Evolutionary conservation across 2,113 vertebrate species (phyloP).

Genomic region (Rhynchomys soricoides): DNA sequence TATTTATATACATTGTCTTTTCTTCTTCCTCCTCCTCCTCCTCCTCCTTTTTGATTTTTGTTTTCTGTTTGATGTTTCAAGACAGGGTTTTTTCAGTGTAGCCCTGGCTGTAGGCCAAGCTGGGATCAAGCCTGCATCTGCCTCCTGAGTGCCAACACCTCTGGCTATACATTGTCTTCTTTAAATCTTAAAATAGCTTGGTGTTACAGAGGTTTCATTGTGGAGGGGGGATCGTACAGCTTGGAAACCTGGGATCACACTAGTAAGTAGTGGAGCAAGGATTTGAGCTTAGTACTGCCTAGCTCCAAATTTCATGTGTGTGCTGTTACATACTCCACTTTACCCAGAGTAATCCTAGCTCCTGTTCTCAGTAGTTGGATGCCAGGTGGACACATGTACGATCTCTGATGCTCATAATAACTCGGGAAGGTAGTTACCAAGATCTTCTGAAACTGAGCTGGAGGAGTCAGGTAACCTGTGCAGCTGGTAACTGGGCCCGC

Average conservation of each 20-base stretch:
- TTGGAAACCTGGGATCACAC: neutral
- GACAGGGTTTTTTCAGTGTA: neutral
- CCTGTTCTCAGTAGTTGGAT: neutral
- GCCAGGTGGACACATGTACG: conserved; percentile 39
- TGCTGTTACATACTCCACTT: neutral
- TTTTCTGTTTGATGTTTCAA: neutral
- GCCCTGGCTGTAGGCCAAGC: neutral
- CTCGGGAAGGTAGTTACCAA: neutral
- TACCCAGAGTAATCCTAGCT: neutral
- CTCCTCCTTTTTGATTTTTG: neutral
- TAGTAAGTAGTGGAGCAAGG: neutral
- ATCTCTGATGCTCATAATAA: conserved; percentile 27
- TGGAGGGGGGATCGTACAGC: neutral
- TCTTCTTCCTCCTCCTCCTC: no score
- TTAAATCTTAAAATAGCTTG: conserved; percentile 7
- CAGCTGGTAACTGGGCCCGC: conserved; percentile 67
- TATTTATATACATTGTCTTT: neutral
- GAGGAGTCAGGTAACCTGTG: conserved; percentile 68
- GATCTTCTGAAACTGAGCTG: conserved; percentile 67
- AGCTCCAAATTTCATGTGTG: conserved; percentile 26
- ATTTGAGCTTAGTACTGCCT: conserved; percentile 11
- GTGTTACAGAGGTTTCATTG: neutral
- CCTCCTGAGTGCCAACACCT: neutral
- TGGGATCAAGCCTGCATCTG: neutral
- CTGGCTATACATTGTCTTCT: neutral